Evolutionary conservation across 1,140 invertebrate genomes (phyloP), one percentile per base, ranked within the genome.

Genomic region (Diabrotica undecimpunctata): DNA sequence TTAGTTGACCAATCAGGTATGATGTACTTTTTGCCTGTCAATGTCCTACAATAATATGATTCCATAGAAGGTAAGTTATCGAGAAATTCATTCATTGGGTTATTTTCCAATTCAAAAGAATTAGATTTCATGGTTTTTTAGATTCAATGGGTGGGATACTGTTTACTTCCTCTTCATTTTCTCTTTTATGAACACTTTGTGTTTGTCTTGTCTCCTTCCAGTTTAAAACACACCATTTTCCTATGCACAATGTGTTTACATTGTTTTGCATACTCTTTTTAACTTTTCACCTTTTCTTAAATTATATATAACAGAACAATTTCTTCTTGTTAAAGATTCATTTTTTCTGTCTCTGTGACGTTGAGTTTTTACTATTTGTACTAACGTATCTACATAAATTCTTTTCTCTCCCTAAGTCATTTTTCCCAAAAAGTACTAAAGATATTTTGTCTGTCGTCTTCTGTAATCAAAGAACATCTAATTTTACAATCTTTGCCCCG

Each of bases 181-280:
- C 25, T 25, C 25, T 25, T 25, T 25, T 25, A 25, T 25, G 25
- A 25, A 25, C 35, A 25, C 35, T 54, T 54, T 25, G 13, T 54
- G 6, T 25, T 25, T 8, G 13, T 54, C 13, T 35, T 6, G 35
- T 14, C 53, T 10, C 53, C 35, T 10, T 25, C 9, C 53, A 25
- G 13, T 54, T 25, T n/a, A n/a, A n/a, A 25, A 25, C 25, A 25
- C 25, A 25, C 4, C 25, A 25, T 25, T 25, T 25, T 25, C 25
- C 5, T 25, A 54, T 54, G 13, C 53, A 13, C 53, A 54, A 54
- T 25, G 5, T 54, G 35, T 54, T 54, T 25, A 54, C 53, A 54
- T 14, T 54, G 8, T 54, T 54, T 54, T 13, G 13, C 53, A 54
- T 13, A 54, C 13, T 13, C 10, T 52, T 52, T 8, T 52, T 6